Conservation (phyloP, 2,888 invertebrate genomes). For the Lepidocyrtoides sp. region DNA sequence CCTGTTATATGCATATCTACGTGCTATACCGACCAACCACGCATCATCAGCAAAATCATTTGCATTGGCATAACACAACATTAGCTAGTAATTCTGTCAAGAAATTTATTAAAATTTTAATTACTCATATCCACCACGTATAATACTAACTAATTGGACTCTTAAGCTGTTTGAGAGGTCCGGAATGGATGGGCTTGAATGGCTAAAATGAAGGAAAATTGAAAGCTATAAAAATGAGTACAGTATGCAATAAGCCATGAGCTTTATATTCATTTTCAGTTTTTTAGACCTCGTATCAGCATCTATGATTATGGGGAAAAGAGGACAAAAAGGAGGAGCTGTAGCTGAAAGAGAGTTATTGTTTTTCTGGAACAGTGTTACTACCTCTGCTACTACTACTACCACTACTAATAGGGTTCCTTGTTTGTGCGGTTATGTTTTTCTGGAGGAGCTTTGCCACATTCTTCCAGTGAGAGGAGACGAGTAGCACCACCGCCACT, state of each 20-base stretch:
- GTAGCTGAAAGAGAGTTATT: slow-evolving; percentile 48
- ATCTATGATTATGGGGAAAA: neutral
- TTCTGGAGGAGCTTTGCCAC: slow-evolving; percentile 53
- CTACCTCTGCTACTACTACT: too few species aligned
- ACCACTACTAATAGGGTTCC: slow-evolving; percentile 62
- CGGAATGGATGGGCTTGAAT: slow-evolving; percentile 66
- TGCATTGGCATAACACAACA: slow-evolving; percentile 23
- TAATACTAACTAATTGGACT: slow-evolving; percentile 82
- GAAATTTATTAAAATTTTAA: slow-evolving; percentile 83
- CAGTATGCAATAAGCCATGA: neutral
- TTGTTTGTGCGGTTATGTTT: slow-evolving; percentile 64
- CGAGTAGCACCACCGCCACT: neutral
- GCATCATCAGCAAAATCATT: neutral
- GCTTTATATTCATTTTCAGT: neutral
- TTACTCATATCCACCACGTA: slow-evolving; percentile 78
- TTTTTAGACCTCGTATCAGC: neutral
- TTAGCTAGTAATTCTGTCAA: slow-evolving; percentile 66
- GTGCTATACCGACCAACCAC: neutral
- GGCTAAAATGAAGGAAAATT: slow-evolving; percentile 60
- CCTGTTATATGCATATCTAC: neutral
- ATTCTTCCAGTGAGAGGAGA: slow-evolving; percentile 1
- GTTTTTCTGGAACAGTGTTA: slow-evolving; percentile 40
- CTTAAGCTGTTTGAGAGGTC: slow-evolving; percentile 66
- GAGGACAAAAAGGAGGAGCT: slow-evolving; percentile 8
- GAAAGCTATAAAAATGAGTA: slow-evolving; percentile 64